Evolutionary conservation across 1,140 invertebrate species (phyloP), one percentile per base, ranked within the genome.

Genomic region (Thalassaphorura encarpata): DNA sequence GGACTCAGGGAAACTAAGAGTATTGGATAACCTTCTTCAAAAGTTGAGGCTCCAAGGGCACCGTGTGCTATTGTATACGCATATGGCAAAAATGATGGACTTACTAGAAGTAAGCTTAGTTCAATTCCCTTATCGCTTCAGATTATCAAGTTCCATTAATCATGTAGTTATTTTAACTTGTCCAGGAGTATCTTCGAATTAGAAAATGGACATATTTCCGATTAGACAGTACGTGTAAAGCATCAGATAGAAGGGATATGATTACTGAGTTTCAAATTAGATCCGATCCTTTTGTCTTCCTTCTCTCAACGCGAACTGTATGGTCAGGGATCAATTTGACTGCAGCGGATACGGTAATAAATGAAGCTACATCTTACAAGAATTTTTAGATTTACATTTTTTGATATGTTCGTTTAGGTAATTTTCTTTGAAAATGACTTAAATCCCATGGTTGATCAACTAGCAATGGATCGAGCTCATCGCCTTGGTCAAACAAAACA

Each of bases 381-480:
- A n/a, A n/a, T n/a, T n/a, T n/a, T n/a, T n/a, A n/a, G n/a, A n/a
- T n/a, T n/a, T n/a, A n/a, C n/a, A n/a, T n/a, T n/a, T n/a, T n/a
- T n/a, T n/a, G n/a, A n/a, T n/a, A n/a, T n/a, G n/a, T n/a, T n/a
- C n/a, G n/a, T 75, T 31, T 65, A 91, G 87, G 87, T 99, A 47
- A 94, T 99, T 72, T 98, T 99, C 75, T 99, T 99, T 71, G 96
- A 99, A 70, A 94, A 89, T 21, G 96, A 99, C 73, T 99, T 95
- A 95, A 99, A 99, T 75, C 95, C 95, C 15, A 92, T 89, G 0
- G 89, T 92, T 16, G 90, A 94, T 75, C 87, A 93, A 68, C 89
- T 93, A 69, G 90, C 90, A 2, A 93, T 93, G 88, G 89, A 92
- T 75, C 78, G 90, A 36, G 89, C 89, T 1, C 89, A 93, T 73